These are phyloP conservation scores for Platysternon megacephalum DNA, from an alignment of 2,113 vertebrate species.

Conservation along the genomic window DNA sequence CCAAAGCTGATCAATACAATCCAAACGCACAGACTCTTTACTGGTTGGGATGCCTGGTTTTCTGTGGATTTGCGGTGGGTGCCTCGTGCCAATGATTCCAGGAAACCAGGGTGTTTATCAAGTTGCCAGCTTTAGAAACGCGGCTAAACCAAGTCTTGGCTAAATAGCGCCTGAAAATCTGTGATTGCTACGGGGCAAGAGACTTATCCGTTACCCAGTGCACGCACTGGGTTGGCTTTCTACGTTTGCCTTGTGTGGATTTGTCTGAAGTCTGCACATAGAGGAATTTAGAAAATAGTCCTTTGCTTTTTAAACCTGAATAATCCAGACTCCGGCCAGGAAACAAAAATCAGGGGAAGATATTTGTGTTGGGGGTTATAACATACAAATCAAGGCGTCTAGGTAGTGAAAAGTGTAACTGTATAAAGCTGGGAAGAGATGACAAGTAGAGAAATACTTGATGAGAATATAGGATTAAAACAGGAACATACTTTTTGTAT, in stretches of 20 bases:
- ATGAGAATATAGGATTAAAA: conserved; percentile 41
- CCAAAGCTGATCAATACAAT: background rate
- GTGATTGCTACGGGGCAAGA: fast-evolving
- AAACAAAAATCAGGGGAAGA: conserved; percentile 63
- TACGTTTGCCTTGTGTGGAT: conserved; percentile 43
- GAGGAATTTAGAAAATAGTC: conserved; percentile 54
- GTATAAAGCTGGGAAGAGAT: conserved; percentile 15
- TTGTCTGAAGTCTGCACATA: background rate
- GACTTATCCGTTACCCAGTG: conserved; percentile 1
- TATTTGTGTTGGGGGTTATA: conserved; percentile 42
- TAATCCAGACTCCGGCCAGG: conserved; percentile 38
- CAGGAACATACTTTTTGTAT: conserved; percentile 36
- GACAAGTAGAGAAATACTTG: conserved; percentile 22
- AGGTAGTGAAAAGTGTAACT: background rate
- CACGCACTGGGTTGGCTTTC: background rate
- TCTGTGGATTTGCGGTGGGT: fast-evolving
- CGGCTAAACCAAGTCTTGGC: background rate
- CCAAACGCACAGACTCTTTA: background rate
- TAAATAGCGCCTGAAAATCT: background rate
- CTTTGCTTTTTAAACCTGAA: conserved; percentile 29
- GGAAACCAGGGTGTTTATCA: background rate
- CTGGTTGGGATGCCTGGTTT: background rate
- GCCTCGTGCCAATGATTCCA: fast-evolving
- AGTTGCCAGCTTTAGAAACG: conserved; percentile 26
- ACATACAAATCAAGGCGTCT: conserved; percentile 38